Evolutionary conservation across 1,140 invertebrate genomes (phyloP), one percentile per base, ranked within the genome.

Genomic region (Hyles vespertilio): DNA sequence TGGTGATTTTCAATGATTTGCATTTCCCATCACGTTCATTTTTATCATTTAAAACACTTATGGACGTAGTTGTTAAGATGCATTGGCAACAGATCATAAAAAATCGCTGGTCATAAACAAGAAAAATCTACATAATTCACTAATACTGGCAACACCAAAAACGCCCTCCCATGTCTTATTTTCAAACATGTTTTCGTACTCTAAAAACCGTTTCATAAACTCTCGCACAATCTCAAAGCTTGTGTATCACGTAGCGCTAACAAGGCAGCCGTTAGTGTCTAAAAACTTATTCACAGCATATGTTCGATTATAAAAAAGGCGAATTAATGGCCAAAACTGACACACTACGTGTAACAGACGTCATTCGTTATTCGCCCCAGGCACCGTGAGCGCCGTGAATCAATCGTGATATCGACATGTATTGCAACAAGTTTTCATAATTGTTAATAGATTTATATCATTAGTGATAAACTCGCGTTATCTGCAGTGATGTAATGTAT

Each of bases 291-390:
- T 56, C 54, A 56, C 48, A 56, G 33, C 55, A 62, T 51, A 57
- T 53, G 40, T 53, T 22, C 44, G 50, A 62, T 52, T 62, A 36
- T 49, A 62, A 62, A 62, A 54, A 62, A 53, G 50, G 56, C 56
- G 12, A 62, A 43, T 51, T 62, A 46, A 62, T 58, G 60, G 33
- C 57, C 12, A 8, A 32, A 48, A 51, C 56, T 56, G 56, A 58
- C 61, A 58, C 10, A 40, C 52, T 36, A 22, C 51, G 12, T 43
- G 51, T 58, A 53, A 48, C 61, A 51, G 56, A 63, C 52, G 61
- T 58, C 56, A 63, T 63, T 2, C 11, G 22, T 63, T 58, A 55
- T 63, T 55, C 45, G 57, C 56, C 47, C 45, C 7, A 34, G 32
- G 4, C 32, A 56, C 45, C 54, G 47, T 48, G 33, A 47, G 22